A percentile compares a stretch with the other conserved stretches of the same genome.
Conservation (phyloP, 1,140 invertebrate genomes). For the Bombus haemorrhoidalis region DNA sequence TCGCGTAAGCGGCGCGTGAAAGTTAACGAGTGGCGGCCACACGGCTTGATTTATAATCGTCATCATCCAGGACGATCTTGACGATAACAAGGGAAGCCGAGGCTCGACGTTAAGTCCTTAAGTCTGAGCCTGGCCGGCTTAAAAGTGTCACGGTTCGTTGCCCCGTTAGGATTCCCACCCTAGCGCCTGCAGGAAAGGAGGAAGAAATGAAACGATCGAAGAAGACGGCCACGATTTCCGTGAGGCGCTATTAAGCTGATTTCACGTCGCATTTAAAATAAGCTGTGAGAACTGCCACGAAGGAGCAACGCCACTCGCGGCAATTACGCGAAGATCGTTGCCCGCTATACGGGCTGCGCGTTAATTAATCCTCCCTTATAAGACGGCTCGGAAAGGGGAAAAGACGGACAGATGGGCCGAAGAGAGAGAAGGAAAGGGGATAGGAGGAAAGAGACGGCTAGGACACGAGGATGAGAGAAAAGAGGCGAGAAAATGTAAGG, state of each 20-base stretch:
- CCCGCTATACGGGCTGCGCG: constrained; percentile 18
- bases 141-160: constrained; percentile 76
- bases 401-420: constrained; percentile 10
- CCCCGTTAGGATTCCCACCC: constrained; percentile 44
- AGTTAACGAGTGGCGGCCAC: constrained; percentile 29
- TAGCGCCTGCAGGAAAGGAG: neutral
- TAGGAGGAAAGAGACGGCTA: neutral
- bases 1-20: constrained; percentile 3
- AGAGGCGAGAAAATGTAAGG: constrained; percentile 19
- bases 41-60: constrained; percentile 52
- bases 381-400: constrained; percentile 2
- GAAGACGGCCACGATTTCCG: constrained; percentile 36
- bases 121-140: constrained; percentile 77
- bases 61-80: constrained; percentile 46
- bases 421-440: too few species aligned
- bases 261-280: constrained; percentile 77
- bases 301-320: constrained; percentile 53
- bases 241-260: constrained; percentile 71
- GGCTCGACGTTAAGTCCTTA: constrained; percentile 76
- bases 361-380: constrained; percentile 62
- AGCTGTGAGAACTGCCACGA: constrained; percentile 58
- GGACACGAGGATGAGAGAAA: neutral
- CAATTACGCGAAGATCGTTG: constrained; percentile 62
- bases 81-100: constrained; percentile 56
- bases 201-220: neutral